Evolutionary conservation across 23 tunicate species (phyloP), one percentile per base, ranked within the genome.

Genomic region (Ascidia mentula): DNA sequence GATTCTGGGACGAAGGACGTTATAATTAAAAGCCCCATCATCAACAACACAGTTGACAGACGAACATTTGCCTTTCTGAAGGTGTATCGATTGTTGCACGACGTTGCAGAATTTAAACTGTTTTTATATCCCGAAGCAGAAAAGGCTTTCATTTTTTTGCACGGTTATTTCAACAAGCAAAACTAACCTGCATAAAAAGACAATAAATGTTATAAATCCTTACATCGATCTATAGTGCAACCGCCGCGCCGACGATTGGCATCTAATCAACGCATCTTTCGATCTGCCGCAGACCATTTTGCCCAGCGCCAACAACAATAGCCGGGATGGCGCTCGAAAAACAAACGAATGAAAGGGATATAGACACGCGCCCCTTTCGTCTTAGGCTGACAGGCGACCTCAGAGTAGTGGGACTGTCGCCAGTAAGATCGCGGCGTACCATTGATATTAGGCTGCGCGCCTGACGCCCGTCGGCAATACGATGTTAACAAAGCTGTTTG

Each of bases 331-430:
- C 86, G 86, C 86, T 82, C 34, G 60, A 36, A 81, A 82, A 82
- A 69, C 86, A 82, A 82, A 82, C 79, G 86, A 82, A 82, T 73
- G 73, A 73, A 32, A 65, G 35, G 26, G 38, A 34, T 53, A 65
- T 73, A 82, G 86, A 82, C 86, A 36, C 75, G 86, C 37, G 60
- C 76, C 73, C 45, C 45, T 79, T 32, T 79, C 72, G 84, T 80
- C 84, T 70, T 53, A 32, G 73, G 45, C 36, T 24, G 72, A 34
- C 79, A 32, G 86, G 86, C 86, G 86, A 72, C 86, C 79, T 82
- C 72, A 45, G 37, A 60, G 31, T 72, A 72, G 15, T 18, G 24
- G 65, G 28, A 33, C 79, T 82, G 86, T 73, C 86, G 86, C 86
- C 86, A 82, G 72, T 28, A 9, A 35, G 72, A 46, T 82, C 73